phyloP scores from a whole-genome alignment of 2,888 invertebrate species.

The Clusia tigrina region DNA sequence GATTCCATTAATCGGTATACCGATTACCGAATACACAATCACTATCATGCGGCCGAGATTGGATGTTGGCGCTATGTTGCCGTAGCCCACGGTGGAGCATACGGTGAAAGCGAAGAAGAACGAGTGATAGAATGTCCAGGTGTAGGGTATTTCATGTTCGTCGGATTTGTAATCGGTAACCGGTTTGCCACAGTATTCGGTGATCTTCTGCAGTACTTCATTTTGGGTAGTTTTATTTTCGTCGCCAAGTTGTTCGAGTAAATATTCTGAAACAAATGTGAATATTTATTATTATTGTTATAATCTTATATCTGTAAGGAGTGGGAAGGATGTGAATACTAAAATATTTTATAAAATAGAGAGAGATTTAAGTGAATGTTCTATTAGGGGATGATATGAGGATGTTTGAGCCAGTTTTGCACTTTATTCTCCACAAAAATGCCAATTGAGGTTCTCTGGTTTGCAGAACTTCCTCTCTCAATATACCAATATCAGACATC shows the following conservation, averaged over 20 bases:
- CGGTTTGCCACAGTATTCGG: conserved; percentile 78
- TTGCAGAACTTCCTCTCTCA: no score
- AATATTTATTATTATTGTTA: no score
- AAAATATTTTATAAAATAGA: no score
- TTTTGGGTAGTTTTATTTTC: conserved; percentile 54
- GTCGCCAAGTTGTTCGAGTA: conserved; percentile 52
- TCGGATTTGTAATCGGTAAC: conserved; percentile 73
- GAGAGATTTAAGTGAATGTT: no score
- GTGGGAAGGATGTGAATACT: no score
- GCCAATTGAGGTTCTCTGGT: no score
- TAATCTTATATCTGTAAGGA: no score
- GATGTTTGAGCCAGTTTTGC: no score
- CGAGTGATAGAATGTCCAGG: conserved; percentile 91
- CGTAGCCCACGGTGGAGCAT: conserved; percentile 91
- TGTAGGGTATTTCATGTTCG: conserved; percentile 70
- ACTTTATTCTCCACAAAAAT: no score
- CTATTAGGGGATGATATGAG: no score
- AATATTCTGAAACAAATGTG: conserved; percentile 56
- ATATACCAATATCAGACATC: no score
- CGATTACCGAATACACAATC: conserved; percentile 87
- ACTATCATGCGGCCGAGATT: conserved; percentile 81
- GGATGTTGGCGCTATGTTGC: conserved; percentile 87
- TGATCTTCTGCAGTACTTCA: conserved; percentile 67
- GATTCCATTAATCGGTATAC: conserved; percentile 68
- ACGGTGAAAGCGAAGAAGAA: conserved; percentile 92